phyloP scores from a whole-genome alignment of 2,888 invertebrate species.

The Amaurobius ferox region DNA sequence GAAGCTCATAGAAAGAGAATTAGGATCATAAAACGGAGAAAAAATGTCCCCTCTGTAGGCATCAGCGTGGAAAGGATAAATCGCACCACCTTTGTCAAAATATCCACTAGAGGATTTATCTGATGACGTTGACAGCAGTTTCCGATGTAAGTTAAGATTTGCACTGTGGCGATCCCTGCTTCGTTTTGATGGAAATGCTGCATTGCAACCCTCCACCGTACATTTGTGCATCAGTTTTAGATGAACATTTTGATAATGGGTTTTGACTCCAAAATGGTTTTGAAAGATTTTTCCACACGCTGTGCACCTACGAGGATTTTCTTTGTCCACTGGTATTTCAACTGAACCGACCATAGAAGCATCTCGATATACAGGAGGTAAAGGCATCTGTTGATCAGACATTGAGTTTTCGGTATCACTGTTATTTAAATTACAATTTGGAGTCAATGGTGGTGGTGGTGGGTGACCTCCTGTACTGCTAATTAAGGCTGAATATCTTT shows the following conservation, averaged over 20 bases:
- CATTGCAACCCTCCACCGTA: slow-evolving; percentile 95
- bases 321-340: slow-evolving; percentile 93
- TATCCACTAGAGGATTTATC: slow-evolving; percentile 63
- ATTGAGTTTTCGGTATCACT: slow-evolving; percentile 78
- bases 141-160: slow-evolving; percentile 92
- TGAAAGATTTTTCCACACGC: slow-evolving; percentile 95
- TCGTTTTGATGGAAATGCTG: slow-evolving; percentile 94
- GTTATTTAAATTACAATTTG: slow-evolving; percentile 78
- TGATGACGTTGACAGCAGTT: slow-evolving; percentile 84
- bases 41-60: slow-evolving; percentile 85
- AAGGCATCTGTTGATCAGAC: slow-evolving; percentile 73
- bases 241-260: slow-evolving; percentile 96
- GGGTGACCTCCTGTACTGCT: slow-evolving; percentile 77
- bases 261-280: slow-evolving; percentile 94
- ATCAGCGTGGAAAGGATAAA: slow-evolving; percentile 79
- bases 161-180: slow-evolving; percentile 94
- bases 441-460: slow-evolving; percentile 18
- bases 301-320: slow-evolving; percentile 92
- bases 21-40: slow-evolving; percentile 83
- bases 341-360: slow-evolving; percentile 74
- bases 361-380: slow-evolving; percentile 76
- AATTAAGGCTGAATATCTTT: slow-evolving; percentile 80
- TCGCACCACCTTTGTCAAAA: slow-evolving; percentile 76
- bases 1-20: slow-evolving; percentile 67
- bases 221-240: slow-evolving; percentile 97